phyloP scores from a whole-genome alignment of 2,113 vertebrate species.

The Stigmatopora argus region DNA sequence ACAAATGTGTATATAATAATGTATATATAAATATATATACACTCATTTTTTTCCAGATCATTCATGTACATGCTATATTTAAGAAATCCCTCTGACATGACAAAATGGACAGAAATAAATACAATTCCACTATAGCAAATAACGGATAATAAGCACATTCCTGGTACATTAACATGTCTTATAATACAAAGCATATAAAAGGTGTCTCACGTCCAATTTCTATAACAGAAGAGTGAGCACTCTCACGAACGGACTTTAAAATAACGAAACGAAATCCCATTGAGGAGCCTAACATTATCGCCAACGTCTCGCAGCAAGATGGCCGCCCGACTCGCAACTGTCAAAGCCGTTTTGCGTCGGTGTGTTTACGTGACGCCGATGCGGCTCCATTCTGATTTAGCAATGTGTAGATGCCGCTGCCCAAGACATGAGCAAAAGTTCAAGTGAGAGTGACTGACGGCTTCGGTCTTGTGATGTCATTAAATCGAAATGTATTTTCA shows the following conservation, averaged over 20 bases:
- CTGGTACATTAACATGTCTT: background rate
- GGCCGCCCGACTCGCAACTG: background rate
- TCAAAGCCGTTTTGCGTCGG: background rate
- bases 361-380: background rate
- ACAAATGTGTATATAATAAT: too few relatives aligned
- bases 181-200: background rate
- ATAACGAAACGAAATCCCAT: background rate
- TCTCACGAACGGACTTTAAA: background rate
- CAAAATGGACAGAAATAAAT: background rate
- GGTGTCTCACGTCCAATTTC: background rate
- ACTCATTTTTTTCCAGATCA: too few relatives aligned
- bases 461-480: background rate
- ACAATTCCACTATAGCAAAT: background rate
- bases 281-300: background rate
- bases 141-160: background rate
- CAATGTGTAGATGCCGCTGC: background rate
- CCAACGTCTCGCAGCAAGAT: background rate
- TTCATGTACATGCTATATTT: too few relatives aligned
- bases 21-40: too few relatives aligned
- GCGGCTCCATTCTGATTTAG: background rate
- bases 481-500: background rate
- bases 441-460: background rate
- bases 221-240: background rate
- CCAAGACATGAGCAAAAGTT: background rate
- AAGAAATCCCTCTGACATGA: background rate